A percentile compares a stretch with the other conserved stretches of the same genome.
These are phyloP conservation scores for Gnathonemus longibarbis DNA, from an alignment of 2,113 vertebrate species.

Conservation along the genomic window DNA sequence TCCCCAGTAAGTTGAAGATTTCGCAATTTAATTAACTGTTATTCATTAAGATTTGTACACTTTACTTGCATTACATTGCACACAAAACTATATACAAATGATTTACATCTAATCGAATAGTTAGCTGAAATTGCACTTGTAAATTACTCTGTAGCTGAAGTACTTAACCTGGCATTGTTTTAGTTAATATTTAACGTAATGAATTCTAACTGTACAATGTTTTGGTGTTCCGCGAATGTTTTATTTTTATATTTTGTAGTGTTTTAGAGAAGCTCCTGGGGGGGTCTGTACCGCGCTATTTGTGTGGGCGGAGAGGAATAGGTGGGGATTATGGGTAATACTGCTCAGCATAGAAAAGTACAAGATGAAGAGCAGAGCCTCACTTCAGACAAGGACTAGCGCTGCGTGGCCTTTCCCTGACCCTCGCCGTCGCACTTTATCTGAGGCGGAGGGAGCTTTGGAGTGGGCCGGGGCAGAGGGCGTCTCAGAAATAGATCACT, in stretches of 20 bases:
- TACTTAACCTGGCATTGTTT: not conserved
- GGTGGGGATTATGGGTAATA: not conserved
- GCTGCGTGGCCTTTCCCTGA: not conserved
- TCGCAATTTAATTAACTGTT: not conserved
- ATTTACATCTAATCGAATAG: not conserved
- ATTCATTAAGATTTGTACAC: not conserved
- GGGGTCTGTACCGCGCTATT: not conserved
- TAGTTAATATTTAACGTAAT: not conserved
- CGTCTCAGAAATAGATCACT: conserved; percentile 67
- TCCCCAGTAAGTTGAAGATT: not conserved
- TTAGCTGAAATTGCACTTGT: not conserved
- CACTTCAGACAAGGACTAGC: not conserved
- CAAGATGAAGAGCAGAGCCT: not conserved
- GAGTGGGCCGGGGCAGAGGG: conserved; percentile 45
- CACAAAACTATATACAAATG: not conserved
- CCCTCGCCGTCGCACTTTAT: not conserved
- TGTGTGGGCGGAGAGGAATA: not conserved
- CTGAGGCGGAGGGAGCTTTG: not conserved
- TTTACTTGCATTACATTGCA: not conserved
- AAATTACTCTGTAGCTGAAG: not conserved
- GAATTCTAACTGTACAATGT: not conserved
- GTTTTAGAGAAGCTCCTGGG: not conserved
- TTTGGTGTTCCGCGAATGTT: not conserved
- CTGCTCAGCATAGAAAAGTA: not conserved
- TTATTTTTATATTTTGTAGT: not conserved